Percentiles rank a stretch among this genome's conserved stretches.
phyloP scores from a whole-genome alignment of 2,113 vertebrate genomes.

The Hiodon alosoides region DNA sequence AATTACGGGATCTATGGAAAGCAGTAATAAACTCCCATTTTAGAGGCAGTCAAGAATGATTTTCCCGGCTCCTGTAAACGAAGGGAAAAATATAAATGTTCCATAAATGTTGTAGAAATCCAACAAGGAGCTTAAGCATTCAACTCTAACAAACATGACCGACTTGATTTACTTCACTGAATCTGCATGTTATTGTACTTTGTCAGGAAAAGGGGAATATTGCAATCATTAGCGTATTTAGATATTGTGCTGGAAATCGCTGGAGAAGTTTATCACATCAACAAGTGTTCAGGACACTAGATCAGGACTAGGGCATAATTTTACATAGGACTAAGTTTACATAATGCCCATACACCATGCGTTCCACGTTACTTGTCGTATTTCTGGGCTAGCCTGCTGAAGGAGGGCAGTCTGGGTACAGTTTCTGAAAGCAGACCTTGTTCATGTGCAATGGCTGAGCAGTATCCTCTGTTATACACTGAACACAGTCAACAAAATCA shows the following conservation, averaged over 20 bases:
- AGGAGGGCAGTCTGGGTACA: too few species aligned
- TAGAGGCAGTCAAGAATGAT: constrained; percentile 34
- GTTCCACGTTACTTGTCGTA: too few species aligned
- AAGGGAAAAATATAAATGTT: constrained; percentile 45
- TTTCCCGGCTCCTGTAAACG: constrained; percentile 23
- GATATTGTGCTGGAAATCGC: background rate
- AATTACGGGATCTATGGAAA: constrained; percentile 37
- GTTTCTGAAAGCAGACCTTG: background rate
- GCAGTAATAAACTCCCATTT: constrained; percentile 20
- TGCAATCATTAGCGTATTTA: constrained; percentile 24
- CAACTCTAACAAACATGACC: constrained; percentile 48
- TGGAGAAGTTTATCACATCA: background rate
- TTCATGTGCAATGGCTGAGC: background rate
- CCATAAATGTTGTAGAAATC: constrained; percentile 48
- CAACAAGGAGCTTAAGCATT: constrained; percentile 48
- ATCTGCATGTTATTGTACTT: constrained; percentile 20
- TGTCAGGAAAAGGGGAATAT: constrained; percentile 26
- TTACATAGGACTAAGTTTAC: too few species aligned
- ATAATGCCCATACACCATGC: too few species aligned
- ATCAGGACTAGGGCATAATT: too few species aligned
- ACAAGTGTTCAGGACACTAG: background rate
- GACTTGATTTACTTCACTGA: constrained; percentile 28
- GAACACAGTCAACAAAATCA: background rate
- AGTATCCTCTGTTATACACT: background rate
- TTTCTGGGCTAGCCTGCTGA: too few species aligned